Conservation (phyloP, 2,797 vertebrate genomes). For the Pseudomugil gertrudae region DNA sequence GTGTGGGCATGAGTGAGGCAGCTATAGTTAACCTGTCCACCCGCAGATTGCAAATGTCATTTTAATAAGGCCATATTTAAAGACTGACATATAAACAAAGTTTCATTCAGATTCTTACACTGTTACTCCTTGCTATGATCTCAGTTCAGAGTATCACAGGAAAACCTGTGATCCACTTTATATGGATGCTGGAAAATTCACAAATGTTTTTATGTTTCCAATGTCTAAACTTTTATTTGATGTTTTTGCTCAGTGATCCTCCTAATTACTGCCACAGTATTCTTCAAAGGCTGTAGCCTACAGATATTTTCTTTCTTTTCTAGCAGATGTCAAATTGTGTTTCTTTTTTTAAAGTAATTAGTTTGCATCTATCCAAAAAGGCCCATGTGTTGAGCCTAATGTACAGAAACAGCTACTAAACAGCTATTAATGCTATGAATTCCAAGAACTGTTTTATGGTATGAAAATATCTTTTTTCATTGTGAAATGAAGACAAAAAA, state of each 20-base stretch:
- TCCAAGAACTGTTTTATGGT: conserved; percentile 20
- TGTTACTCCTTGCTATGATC: conserved; percentile 9
- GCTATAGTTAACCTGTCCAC: conserved; percentile 55
- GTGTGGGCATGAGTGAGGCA: conserved; percentile 52
- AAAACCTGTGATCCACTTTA: conserved; percentile 11
- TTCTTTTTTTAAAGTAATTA: conserved; percentile 8
- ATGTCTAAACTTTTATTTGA: conserved; percentile 19
- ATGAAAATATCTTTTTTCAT: conserved; percentile 5
- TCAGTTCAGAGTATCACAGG: conserved; percentile 13
- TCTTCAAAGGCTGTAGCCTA: conserved; percentile 25
- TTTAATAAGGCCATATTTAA: conserved; percentile 35
- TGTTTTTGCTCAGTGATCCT: conserved; percentile 19
- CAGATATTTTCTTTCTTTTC: conserved; percentile 5
- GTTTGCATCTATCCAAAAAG: conserved; percentile 7
- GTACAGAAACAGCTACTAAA: conserved; percentile 14
- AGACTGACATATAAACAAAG: conserved; percentile 30
- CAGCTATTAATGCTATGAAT: conserved; percentile 11
- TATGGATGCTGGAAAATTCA: conserved; percentile 3
- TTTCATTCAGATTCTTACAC: conserved; percentile 21
- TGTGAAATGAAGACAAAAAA: conserved; percentile 8
- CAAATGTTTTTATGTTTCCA: conserved; percentile 10
- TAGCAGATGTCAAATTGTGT: conserved; percentile 48
- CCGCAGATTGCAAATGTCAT: conserved; percentile 26
- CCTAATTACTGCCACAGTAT: conserved; percentile 30
- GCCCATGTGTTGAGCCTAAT: conserved; percentile 19